phyloP scores from a whole-genome alignment of 2,888 invertebrate genomes.

The Uropetala carovei region DNA sequence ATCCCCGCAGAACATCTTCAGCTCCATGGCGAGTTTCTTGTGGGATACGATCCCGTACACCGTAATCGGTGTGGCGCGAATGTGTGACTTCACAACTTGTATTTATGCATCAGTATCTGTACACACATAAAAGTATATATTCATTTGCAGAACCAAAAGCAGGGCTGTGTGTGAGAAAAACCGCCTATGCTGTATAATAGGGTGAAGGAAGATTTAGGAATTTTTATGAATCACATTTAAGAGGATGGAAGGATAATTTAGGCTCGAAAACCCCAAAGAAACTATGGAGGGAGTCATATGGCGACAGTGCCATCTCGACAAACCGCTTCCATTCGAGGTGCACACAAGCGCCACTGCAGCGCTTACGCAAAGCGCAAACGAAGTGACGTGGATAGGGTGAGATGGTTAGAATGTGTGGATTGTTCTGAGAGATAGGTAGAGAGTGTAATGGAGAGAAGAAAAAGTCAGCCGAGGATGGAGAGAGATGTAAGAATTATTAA shows the following conservation, averaged over 20 bases:
- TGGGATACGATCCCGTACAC: too few relatives aligned
- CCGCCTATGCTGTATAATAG: too few relatives aligned
- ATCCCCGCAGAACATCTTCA: too few relatives aligned
- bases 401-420: neutral
- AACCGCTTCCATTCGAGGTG: constrained; percentile 2
- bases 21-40: too few relatives aligned
- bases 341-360: neutral
- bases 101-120: too few relatives aligned
- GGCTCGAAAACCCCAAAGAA: neutral
- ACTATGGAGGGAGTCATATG: neutral
- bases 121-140: too few relatives aligned
- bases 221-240: neutral
- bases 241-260: neutral
- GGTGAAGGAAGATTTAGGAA: neutral
- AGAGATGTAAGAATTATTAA: too few relatives aligned
- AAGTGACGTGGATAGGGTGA: neutral
- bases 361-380: neutral
- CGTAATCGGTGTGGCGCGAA: too few relatives aligned
- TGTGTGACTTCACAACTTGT: too few relatives aligned
- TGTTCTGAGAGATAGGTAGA: neutral
- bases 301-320: neutral
- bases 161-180: too few relatives aligned
- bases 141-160: too few relatives aligned
- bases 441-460: neutral
- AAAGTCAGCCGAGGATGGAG: too few relatives aligned